These are phyloP conservation scores for Genyomyrus donnyi DNA, from an alignment of 2,113 vertebrate genomes.

Conservation along the genomic window DNA sequence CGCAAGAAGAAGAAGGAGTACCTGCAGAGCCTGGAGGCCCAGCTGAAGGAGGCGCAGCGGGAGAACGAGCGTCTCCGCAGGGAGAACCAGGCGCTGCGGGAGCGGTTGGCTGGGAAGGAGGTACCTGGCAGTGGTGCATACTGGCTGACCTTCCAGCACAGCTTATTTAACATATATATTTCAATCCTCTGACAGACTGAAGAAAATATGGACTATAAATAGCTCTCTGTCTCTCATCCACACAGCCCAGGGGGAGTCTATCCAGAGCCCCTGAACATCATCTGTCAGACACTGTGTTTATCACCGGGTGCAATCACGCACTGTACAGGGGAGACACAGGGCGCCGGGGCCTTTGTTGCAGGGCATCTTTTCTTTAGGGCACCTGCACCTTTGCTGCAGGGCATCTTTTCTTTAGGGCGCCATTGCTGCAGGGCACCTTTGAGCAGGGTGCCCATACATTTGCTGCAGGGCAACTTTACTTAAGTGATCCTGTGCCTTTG, in stretches of 20 bases:
- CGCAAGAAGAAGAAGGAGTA: conserved; percentile 89
- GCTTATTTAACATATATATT: background rate
- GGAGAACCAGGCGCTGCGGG: conserved; percentile 75
- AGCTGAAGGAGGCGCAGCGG: conserved; percentile 70
- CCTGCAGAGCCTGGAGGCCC: conserved; percentile 75
- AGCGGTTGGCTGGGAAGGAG: conserved; percentile 66
- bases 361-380: no score
- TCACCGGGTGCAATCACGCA: background rate
- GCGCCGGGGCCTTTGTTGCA: background rate
- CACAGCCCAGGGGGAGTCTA: background rate
- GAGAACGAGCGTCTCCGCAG: conserved; percentile 73
- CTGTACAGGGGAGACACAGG: background rate
- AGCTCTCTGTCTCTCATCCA: background rate
- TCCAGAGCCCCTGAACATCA: background rate
- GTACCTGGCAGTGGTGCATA: conserved; percentile 35
- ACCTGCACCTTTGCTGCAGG: background rate
- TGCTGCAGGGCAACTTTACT: no score
- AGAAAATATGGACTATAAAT: background rate
- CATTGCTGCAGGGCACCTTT: no score
- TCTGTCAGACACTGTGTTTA: background rate
- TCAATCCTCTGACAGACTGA: background rate
- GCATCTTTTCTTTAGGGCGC: background rate
- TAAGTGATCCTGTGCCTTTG: background rate
- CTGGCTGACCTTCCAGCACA: background rate
- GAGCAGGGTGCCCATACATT: no score